These are phyloP conservation scores for Ruditapes philippinarum DNA, from an alignment of 1,140 invertebrate species.

Conservation along the genomic window DNA sequence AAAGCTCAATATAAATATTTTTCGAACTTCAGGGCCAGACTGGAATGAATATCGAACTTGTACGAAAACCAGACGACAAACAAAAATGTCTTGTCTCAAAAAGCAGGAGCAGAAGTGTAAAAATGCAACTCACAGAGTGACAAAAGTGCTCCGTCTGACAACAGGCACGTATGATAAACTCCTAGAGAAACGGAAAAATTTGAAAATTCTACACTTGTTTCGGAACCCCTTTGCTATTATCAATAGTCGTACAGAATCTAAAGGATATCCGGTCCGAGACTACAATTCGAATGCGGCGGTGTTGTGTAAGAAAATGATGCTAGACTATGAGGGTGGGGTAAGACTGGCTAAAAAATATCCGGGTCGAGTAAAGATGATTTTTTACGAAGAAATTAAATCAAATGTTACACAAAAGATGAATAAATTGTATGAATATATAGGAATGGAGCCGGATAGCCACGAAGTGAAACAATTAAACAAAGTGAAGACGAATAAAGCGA, in stretches of 20 bases:
- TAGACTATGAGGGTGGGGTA: slow-evolving; percentile 2
- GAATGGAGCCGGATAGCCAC: slow-evolving; percentile 3
- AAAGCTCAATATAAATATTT: too few relatives aligned
- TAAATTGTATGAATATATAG: slow-evolving; percentile 37
- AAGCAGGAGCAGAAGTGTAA: slow-evolving; percentile 29
- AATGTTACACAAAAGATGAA: background rate
- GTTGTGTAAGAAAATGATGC: slow-evolving; percentile 41
- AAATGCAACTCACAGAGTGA: slow-evolving; percentile 15
- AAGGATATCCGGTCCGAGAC: slow-evolving; percentile 28
- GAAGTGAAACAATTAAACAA: background rate
- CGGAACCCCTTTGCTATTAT: slow-evolving; percentile 49
- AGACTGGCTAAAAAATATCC: background rate
- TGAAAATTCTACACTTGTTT: slow-evolving; percentile 55
- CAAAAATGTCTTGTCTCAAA: slow-evolving; percentile 14
- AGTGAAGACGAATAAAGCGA: slow-evolving; percentile 27
- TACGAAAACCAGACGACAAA: background rate
- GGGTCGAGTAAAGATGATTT: slow-evolving; percentile 17
- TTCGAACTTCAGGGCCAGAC: slow-evolving; percentile 30
- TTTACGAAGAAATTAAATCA: slow-evolving; percentile 50
- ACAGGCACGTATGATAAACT: background rate
- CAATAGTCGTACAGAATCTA: slow-evolving; percentile 34
- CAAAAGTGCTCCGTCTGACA: slow-evolving; percentile 50
- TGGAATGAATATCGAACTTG: slow-evolving; percentile 30
- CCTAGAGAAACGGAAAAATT: background rate
- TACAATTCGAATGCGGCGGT: background rate